Base-by-base conservation (phyloP, 2,797 vertebrate species). In the Cyprinella venusta region DNA sequence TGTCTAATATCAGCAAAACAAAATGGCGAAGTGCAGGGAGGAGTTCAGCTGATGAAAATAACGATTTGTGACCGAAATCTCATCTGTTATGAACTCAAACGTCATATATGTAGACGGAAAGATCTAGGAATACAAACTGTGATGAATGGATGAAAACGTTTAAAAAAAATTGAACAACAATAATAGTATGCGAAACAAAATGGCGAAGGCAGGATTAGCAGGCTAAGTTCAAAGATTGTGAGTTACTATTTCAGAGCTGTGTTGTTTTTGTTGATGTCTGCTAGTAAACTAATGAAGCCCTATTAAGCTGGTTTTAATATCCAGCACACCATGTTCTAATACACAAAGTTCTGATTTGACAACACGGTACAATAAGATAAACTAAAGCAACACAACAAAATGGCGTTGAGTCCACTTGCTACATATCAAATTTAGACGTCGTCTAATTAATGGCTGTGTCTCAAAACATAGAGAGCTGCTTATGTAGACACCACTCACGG, bases 1-100 rank as follows among this genome's bases (percentile, higher is more conserved):
- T 86, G 70, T 77, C 86, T 81, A n/a, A n/a, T n/a, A 79, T 86
- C 85, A 87, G 61, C 64, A 56, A 81, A 85, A 90, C 94, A 95
- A 95, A 94, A 95, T 95, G 95, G 94, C 94, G 93, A 91, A 91
- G 90, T 79, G 65, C 87, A 84, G 92, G 93, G 93, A 94, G 93
- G 93, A 93, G 92, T 91, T 92, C 81, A 33, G 83, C 67, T 85
- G 81, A 72, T 87, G 87, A 90, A 90, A 91, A 91, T 85, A 90
- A 88, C 67, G 13, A 76, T 65, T 63, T 36, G 50, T 85, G 61
- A 48, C 80, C 21, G 7, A 83, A 83, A 83, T 9, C 54, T 33
- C 8, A 6, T 19, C 8, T n/a, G 76, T 63, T 72, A 15, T 33
- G 13, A 36, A 24, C 19, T 68, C 36, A 0, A 19, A 26, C 24